phyloP scores from a whole-genome alignment of 2,797 vertebrate genomes.

The Lindbergichthys nudifrons region DNA sequence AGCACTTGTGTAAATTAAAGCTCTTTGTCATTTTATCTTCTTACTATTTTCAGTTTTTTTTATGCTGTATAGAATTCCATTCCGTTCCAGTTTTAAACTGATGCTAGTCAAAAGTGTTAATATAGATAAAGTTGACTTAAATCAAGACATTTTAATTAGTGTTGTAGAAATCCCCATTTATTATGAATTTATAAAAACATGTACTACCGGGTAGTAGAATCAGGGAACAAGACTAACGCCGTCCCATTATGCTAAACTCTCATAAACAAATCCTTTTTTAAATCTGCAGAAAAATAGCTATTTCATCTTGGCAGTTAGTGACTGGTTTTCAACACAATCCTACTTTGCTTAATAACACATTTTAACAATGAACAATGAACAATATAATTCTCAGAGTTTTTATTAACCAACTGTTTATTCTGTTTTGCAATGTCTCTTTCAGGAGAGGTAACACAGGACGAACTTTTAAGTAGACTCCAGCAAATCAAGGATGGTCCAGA shows the following conservation, averaged over 20 bases:
- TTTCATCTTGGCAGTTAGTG: too few relatives aligned
- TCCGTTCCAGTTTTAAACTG: background rate
- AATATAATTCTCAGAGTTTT: background rate
- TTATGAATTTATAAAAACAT: too few relatives aligned
- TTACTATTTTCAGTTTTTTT: background rate
- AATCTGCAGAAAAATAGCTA: too few relatives aligned
- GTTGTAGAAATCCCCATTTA: background rate
- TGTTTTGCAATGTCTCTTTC: slow-evolving; percentile 56
- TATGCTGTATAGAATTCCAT: background rate
- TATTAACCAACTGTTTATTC: slow-evolving; percentile 1
- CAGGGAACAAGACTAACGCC: too few relatives aligned
- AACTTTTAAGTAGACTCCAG: slow-evolving; percentile 94
- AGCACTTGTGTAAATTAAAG: background rate
- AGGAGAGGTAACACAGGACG: slow-evolving; percentile 98
- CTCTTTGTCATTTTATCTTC: background rate
- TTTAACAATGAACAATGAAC: too few relatives aligned
- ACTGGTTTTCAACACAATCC: too few relatives aligned
- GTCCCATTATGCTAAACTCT: too few relatives aligned
- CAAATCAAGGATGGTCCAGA: slow-evolving; percentile 96
- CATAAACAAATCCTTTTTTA: too few relatives aligned
- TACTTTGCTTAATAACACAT: too few relatives aligned
- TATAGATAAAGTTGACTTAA: too few relatives aligned
- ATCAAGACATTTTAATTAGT: background rate
- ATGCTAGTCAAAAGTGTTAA: background rate
- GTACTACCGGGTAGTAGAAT: too few relatives aligned